Evolutionary conservation across 2,888 invertebrate species (phyloP).

Genomic region (Choreutis nemorana): DNA sequence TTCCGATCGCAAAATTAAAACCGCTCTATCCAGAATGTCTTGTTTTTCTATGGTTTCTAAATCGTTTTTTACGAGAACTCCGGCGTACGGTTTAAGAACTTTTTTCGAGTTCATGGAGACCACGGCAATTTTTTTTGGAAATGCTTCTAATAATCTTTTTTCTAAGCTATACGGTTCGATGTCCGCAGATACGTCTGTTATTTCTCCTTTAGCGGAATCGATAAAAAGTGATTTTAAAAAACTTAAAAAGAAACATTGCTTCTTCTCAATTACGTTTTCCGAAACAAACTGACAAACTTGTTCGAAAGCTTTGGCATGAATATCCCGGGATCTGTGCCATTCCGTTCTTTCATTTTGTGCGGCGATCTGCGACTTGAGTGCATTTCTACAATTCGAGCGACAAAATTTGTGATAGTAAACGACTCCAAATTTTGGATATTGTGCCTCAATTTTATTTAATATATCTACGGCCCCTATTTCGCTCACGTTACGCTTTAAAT

Average conservation of each 20-base stretch:
- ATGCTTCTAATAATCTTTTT: not conserved
- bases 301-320: slow-evolving; percentile 1
- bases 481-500: slow-evolving; percentile 3
- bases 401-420: slow-evolving; percentile 3
- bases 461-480: slow-evolving; percentile 1
- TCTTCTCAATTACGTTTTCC: slow-evolving; percentile 1
- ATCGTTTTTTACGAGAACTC: slow-evolving; percentile 1
- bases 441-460: not conserved
- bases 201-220: slow-evolving; percentile 1
- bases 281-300: slow-evolving; percentile 2
- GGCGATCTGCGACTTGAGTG: slow-evolving; percentile 2
- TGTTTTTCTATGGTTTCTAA: not conserved
- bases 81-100: slow-evolving; percentile 3
- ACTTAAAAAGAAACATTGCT: slow-evolving; percentile 1
- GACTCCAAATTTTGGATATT: not conserved
- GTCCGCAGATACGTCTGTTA: not conserved
- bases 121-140: slow-evolving; percentile 2
- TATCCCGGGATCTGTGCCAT: slow-evolving; percentile 2
- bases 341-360: slow-evolving; percentile 1
- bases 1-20: slow-evolving; percentile 1
- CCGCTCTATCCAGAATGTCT: not conserved
- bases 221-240: slow-evolving; percentile 2
- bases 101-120: slow-evolving; percentile 1
- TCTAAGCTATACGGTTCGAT: slow-evolving; percentile 1
- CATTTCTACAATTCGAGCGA: slow-evolving; percentile 1